Evolutionary conservation across 2,797 vertebrate species (phyloP).

Genomic region (Petrocephalus schoutedeni): DNA sequence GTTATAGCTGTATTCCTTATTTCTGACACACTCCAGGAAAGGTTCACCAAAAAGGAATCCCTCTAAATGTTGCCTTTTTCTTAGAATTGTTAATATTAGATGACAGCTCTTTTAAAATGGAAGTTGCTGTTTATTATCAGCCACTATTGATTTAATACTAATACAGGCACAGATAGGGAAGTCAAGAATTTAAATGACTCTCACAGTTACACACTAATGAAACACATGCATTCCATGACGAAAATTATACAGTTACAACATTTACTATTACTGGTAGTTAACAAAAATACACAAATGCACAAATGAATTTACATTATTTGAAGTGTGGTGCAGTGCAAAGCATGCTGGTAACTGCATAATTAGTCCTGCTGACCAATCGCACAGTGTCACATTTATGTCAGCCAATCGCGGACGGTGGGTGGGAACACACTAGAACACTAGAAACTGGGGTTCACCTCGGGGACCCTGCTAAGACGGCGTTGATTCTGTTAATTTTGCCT

Average conservation of each 20-base stretch:
- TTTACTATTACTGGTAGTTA: neutral
- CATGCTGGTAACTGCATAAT: neutral
- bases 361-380: neutral
- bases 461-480: neutral
- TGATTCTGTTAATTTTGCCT: neutral
- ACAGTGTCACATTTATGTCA: neutral
- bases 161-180: neutral
- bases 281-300: neutral
- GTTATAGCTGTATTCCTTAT: neutral
- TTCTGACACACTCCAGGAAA: neutral
- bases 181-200: neutral
- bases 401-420: neutral
- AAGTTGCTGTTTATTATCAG: neutral
- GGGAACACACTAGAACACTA: neutral
- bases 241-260: neutral
- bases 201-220: neutral
- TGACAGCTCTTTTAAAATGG: neutral
- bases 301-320: neutral
- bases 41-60: neutral
- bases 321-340: neutral
- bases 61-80: neutral
- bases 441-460: neutral
- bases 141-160: neutral
- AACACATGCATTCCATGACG: neutral
- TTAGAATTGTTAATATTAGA: neutral